phyloP scores from a whole-genome alignment of 1,140 invertebrate genomes.

The Ooceraea biroi region DNA sequence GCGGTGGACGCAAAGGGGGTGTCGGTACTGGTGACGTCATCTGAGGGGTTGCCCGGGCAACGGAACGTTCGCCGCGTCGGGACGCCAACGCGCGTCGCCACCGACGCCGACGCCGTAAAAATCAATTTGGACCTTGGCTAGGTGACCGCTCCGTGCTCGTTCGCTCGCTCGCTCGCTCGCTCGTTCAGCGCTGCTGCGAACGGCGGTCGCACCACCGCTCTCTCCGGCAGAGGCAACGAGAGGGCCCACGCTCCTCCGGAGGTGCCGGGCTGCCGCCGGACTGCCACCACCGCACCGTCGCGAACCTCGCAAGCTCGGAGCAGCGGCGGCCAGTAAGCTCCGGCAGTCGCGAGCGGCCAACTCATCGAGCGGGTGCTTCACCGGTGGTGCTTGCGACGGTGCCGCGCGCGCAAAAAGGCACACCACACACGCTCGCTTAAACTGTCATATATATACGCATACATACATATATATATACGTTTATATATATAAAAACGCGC shows the following conservation, averaged over 20 bases:
- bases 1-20: conserved; percentile 34
- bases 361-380: conserved; percentile 80
- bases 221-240: conserved; percentile 61
- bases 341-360: conserved; percentile 83
- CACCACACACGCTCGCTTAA: conserved; percentile 32
- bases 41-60: conserved; percentile 82
- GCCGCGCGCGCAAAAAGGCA: conserved; percentile 53
- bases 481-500: background rate
- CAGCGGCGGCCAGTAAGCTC: conserved; percentile 70
- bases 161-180: conserved; percentile 38
- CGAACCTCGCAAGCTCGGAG: conserved; percentile 57
- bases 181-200: conserved; percentile 74
- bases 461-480: background rate
- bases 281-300: conserved; percentile 53
- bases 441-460: background rate
- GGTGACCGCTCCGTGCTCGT: conserved; percentile 78
- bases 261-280: conserved; percentile 59
- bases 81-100: conserved; percentile 83
- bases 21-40: conserved; percentile 80
- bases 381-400: conserved; percentile 56
- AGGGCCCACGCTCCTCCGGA: conserved; percentile 70
- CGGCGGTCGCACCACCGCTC: conserved; percentile 70
- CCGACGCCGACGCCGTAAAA: conserved; percentile 82
- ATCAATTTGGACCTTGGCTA: conserved; percentile 86
- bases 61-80: conserved; percentile 79